phyloP scores from a whole-genome alignment of 2,113 vertebrate species.

The Myrmecobius fasciatus region DNA sequence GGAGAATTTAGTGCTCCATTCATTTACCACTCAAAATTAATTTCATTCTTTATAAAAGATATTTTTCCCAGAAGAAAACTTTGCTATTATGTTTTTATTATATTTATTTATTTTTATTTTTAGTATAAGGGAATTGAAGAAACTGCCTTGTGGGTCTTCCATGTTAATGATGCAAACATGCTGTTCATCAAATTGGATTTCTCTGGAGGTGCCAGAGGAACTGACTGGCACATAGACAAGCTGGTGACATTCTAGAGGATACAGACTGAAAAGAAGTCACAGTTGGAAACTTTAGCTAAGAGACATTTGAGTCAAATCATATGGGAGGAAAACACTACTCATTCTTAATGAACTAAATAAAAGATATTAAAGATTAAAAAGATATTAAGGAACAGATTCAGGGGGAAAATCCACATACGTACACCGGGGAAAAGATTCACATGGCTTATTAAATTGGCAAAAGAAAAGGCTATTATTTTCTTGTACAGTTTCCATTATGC shows the following conservation, averaged over 20 bases:
- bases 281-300: not conserved
- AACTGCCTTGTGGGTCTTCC: not conserved
- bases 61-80: not conserved
- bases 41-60: not conserved
- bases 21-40: constrained; percentile 34
- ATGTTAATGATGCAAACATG: constrained; percentile 15
- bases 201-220: constrained; percentile 23
- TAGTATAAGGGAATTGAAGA: constrained; percentile 20
- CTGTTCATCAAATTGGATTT: constrained; percentile 17
- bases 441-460: not conserved
- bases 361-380: too few species aligned
- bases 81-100: not conserved
- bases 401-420: not conserved
- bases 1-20: constrained; percentile 21
- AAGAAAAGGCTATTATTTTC: not conserved
- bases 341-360: constrained; percentile 54
- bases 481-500: not conserved
- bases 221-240: not conserved
- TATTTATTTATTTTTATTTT: constrained; percentile 12
- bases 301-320: not conserved
- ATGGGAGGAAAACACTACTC: constrained; percentile 43
- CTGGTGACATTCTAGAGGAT: not conserved
- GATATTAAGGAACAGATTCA: constrained; percentile 3
- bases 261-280: not conserved
- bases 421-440: not conserved